Conservation (phyloP, 2,797 vertebrate species). For the Peromyscus eremicus region DNA sequence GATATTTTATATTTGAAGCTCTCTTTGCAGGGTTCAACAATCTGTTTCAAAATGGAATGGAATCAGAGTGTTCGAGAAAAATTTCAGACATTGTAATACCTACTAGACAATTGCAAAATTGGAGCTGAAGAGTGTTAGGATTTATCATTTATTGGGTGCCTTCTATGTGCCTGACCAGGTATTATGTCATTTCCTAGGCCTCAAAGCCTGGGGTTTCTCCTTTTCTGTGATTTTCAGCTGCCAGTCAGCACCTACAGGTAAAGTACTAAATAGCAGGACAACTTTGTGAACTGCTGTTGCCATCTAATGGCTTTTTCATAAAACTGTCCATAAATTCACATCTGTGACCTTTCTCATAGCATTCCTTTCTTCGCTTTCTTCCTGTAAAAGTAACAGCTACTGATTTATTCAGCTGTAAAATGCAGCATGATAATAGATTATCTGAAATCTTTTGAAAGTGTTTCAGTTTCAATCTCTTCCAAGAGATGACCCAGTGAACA, state of each 20-base stretch:
- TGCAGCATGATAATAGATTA: conserved; percentile 29
- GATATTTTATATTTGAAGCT: not conserved
- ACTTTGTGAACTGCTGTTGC: conserved; percentile 74
- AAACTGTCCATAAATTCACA: conserved; percentile 73
- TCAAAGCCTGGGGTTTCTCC: not conserved
- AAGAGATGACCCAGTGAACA: conserved; percentile 25
- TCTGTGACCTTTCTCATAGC: conserved; percentile 62
- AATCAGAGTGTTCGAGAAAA: not conserved
- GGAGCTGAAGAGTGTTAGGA: too few species aligned
- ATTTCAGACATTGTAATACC: not conserved
- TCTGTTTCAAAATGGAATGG: conserved; percentile 23
- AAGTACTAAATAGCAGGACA: conserved; percentile 32
- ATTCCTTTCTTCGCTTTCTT: conserved; percentile 61
- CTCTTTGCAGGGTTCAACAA: not conserved
- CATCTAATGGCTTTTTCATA: conserved; percentile 76
- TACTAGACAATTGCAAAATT: conserved; percentile 27
- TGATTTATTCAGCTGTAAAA: conserved; percentile 66
- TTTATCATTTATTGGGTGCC: not conserved
- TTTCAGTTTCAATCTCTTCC: conserved; percentile 39
- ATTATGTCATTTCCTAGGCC: not conserved
- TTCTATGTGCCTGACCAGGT: not conserved
- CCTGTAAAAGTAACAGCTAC: conserved; percentile 59
- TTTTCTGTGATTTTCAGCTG: conserved; percentile 48
- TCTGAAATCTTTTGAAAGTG: conserved; percentile 69
- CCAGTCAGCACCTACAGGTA: conserved; percentile 6